A percentile compares a stretch with the other conserved stretches of the same genome.
These are phyloP conservation scores for Dipodomys ordii DNA, from an alignment of 2,113 vertebrate species.

Conservation along the genomic window DNA sequence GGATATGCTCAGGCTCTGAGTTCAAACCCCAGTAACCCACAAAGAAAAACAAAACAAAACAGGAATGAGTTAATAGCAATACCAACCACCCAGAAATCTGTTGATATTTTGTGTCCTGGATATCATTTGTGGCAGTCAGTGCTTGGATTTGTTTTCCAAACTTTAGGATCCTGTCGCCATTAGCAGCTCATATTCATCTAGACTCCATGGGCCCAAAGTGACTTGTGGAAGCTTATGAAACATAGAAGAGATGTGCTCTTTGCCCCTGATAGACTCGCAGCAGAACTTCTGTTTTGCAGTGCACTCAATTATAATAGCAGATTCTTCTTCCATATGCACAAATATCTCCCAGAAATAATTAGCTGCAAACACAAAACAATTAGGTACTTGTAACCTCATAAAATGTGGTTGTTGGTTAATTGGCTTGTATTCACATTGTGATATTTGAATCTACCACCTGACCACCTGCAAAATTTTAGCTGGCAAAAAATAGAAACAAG, in stretches of 20 bases:
- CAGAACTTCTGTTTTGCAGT: conserved; percentile 66
- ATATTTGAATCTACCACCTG: conserved; percentile 64
- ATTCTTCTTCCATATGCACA: conserved; percentile 66
- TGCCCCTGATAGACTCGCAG: conserved; percentile 59
- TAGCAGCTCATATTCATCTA: conserved; percentile 52
- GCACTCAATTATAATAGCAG: conserved; percentile 64
- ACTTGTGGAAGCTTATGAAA: conserved; percentile 61
- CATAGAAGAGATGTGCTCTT: conserved; percentile 55
- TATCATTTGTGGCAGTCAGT: not conserved
- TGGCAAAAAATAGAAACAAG: conserved; percentile 53
- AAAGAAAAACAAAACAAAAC: too few species aligned
- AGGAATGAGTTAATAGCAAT: not conserved
- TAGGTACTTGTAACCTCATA: conserved; percentile 77
- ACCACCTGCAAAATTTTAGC: conserved; percentile 79
- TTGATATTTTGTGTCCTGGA: not conserved
- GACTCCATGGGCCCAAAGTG: conserved; percentile 30
- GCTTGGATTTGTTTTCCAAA: conserved; percentile 16
- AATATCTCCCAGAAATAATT: conserved; percentile 81
- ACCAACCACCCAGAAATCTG: not conserved
- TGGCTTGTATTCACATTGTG: conserved; percentile 71
- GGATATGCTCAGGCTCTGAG: too few species aligned
- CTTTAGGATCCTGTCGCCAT: not conserved
- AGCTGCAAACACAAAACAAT: conserved; percentile 81
- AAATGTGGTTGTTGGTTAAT: conserved; percentile 79
- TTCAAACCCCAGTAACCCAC: too few species aligned